These are phyloP conservation scores for Mormyrops attenuatus DNA, from an alignment of 2,797 vertebrate species.

Conservation along the genomic window DNA sequence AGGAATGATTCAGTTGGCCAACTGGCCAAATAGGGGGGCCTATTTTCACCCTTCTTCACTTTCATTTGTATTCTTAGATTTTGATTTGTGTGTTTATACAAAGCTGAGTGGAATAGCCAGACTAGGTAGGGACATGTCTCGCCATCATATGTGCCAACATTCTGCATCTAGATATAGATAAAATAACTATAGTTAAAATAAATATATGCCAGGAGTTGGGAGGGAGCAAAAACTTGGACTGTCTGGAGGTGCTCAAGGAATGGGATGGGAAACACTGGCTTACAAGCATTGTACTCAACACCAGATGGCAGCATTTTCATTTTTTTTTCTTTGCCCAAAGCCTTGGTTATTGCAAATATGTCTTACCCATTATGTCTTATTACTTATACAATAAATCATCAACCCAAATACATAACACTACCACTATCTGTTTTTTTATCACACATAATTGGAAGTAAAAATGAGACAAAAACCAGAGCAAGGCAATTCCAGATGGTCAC, in stretches of 20 bases:
- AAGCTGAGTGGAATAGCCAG: neutral
- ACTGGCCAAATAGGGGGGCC: too few species aligned
- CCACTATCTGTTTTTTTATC: neutral
- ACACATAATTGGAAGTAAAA: neutral
- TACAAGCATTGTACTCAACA: neutral
- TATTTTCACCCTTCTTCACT: neutral
- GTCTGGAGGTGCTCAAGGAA: neutral
- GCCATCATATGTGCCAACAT: neutral
- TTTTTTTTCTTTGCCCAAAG: neutral
- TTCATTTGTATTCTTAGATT: neutral
- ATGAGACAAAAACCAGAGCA: neutral
- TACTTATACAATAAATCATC: neutral
- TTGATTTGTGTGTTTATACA: neutral
- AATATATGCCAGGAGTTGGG: neutral
- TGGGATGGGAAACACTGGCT: neutral
- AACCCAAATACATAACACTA: neutral
- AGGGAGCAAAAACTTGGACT: neutral
- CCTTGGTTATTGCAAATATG: neutral
- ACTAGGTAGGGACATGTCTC: neutral
- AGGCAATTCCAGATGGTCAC: neutral
- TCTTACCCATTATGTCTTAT: neutral
- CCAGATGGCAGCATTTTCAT: slow-evolving; percentile 8
- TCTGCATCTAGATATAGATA: neutral
- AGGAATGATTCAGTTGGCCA: neutral
- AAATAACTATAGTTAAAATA: neutral